These are phyloP conservation scores for Notiomystis cincta DNA, from an alignment of 2,113 vertebrate species.

Conservation along the genomic window DNA sequence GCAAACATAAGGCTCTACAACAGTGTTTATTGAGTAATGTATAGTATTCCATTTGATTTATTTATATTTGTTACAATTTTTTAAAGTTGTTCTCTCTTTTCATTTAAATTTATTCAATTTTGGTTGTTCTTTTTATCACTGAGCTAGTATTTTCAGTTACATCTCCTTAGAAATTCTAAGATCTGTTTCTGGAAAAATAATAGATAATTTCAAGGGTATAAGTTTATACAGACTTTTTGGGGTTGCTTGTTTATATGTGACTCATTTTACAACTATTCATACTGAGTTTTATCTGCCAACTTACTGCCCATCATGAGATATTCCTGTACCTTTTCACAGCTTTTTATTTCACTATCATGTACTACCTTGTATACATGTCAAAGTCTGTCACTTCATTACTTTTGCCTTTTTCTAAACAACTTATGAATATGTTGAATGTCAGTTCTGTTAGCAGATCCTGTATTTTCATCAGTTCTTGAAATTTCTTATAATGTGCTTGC, in stretches of 20 bases:
- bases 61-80: not conserved
- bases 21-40: not conserved
- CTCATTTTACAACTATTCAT: not conserved
- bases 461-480: not conserved
- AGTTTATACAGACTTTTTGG: not conserved
- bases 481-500: not conserved
- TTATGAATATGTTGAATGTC: not conserved
- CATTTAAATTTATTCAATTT: not conserved
- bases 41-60: not conserved
- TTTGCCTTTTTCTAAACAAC: not conserved
- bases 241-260: not conserved
- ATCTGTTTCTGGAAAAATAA: not conserved
- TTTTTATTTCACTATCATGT: not conserved
- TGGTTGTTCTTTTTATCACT: not conserved
- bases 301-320: not conserved
- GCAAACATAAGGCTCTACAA: not conserved
- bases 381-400: not conserved
- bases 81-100: not conserved
- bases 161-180: not conserved
- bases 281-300: not conserved
- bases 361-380: not conserved
- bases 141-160: not conserved
- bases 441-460: not conserved
- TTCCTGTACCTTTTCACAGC: not conserved
- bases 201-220: not conserved